Conservation (phyloP, 2,888 invertebrate genomes). For the Scaptomyza parva region DNA sequence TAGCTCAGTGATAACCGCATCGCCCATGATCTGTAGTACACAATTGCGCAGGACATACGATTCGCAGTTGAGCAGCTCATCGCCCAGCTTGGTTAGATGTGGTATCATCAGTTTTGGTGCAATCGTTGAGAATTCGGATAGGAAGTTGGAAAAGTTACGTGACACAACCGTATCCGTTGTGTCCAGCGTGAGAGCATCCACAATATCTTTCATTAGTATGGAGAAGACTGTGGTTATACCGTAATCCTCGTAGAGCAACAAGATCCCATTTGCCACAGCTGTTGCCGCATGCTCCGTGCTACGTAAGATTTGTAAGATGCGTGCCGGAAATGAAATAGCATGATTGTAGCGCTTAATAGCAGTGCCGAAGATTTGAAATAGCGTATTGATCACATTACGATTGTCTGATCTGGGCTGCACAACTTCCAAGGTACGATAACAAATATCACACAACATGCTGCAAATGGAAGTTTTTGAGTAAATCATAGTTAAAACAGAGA, state of each 20-base stretch:
- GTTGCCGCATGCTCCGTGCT: conserved; percentile 81
- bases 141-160: conserved; percentile 83
- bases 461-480: background rate
- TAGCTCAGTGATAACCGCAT: conserved; percentile 90
- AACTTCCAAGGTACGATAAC: conserved; percentile 83
- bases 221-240: conserved; percentile 82
- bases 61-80: conserved; percentile 85
- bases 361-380: conserved; percentile 92
- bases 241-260: conserved; percentile 83
- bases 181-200: conserved; percentile 80
- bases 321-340: conserved; percentile 90
- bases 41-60: conserved; percentile 91
- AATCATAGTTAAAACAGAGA: background rate
- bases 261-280: conserved; percentile 82
- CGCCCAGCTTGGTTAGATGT: conserved; percentile 82
- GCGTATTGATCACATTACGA: conserved; percentile 88
- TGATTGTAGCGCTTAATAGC: conserved; percentile 94
- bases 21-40: conserved; percentile 92
- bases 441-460: conserved; percentile 83
- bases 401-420: conserved; percentile 86
- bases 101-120: conserved; percentile 84
- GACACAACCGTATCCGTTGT: conserved; percentile 81
- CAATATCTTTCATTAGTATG: conserved; percentile 83
- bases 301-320: conserved; percentile 87
- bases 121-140: conserved; percentile 81